Base-by-base conservation (phyloP, 1,140 invertebrate genomes). In the Saccostrea glomerata region DNA sequence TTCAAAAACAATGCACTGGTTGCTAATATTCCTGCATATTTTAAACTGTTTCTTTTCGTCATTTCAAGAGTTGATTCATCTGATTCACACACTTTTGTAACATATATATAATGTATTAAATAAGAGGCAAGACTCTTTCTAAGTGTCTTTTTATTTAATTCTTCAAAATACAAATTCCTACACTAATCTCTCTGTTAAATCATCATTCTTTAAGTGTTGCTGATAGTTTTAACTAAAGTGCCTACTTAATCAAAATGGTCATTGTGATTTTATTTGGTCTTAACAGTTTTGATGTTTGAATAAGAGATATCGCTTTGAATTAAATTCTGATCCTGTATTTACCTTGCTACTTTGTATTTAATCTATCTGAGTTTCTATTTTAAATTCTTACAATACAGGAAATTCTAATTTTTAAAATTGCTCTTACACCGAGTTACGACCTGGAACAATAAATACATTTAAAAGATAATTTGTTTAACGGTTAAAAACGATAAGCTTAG, bases 371-470 rank as follows among this genome's bases (percentile, higher is more conserved):
- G 70, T 77, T 77, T 77, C 70, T 77, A 77, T 77, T 77, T 77
- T 77, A 36, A 77, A 30, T 30, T 77, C 15, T n/a, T 77, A 30
- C 70, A 36, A 77, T 77, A 13, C 25, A 30, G 25, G 70, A 77
- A 77, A 30, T 77, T 36, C 25, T 30, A 77, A 30, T 77, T 77
- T 30, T 30, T 30, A 77, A 77, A 77, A 77, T 77, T 77, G 70
- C 70, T 77, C 70, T 77, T 77, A 77, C 70, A 77, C 70, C 70
- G 70, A 77, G 70, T 77, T 77, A 77, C 70, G 25, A 77, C 70
- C 70, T 77, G 70, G 70, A 77, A 77, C 70, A 77, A 77, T 77
- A 25, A 25, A 77, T 36, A 77, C 70, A 77, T 77, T 77, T 77
- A 77, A 77, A 77, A 77, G 30, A 77, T 77, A 77, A 30, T 77